phyloP scores from a whole-genome alignment of 2,888 invertebrate species.

The Crioceris asparagi region DNA sequence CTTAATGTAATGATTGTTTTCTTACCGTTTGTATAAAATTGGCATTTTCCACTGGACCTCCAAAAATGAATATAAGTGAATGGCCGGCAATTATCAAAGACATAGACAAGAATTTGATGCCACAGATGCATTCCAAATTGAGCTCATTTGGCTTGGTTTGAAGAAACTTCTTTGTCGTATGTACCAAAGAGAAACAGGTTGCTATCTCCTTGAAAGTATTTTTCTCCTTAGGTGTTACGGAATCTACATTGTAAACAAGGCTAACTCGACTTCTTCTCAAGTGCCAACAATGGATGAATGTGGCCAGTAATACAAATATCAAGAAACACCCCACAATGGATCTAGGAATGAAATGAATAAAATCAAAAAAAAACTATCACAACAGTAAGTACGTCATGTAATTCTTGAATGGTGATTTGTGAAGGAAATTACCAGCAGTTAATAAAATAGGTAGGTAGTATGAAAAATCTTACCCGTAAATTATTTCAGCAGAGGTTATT shows the following conservation, averaged over 20 bases:
- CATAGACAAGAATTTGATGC: conserved; percentile 57
- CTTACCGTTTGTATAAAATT: conserved; percentile 50
- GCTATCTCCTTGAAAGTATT: conserved; percentile 23
- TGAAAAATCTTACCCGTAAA: conserved; percentile 39
- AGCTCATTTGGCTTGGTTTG: conserved; percentile 46
- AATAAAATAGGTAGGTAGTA: no score
- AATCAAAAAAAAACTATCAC: conserved; percentile 4
- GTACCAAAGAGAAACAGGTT: conserved; percentile 49
- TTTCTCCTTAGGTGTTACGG: conserved; percentile 11
- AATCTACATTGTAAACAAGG: conserved; percentile 21
- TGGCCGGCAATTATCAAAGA: conserved; percentile 55
- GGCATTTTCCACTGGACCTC: conserved; percentile 57
- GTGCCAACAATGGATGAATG: conserved; percentile 23
- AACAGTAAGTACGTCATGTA: no score
- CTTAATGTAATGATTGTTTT: no score
- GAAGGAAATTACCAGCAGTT: no score
- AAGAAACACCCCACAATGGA: conserved; percentile 23
- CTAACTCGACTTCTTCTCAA: conserved; percentile 20
- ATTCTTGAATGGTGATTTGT: no score
- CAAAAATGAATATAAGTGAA: conserved; percentile 52
- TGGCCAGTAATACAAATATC: conserved; percentile 24
- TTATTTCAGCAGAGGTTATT: conserved; percentile 34
- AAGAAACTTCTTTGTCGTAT: conserved; percentile 49
- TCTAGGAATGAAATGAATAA: conserved; percentile 19
- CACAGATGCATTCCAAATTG: conserved; percentile 48